Percentiles rank a stretch among this genome's conserved stretches.
These are phyloP conservation scores for Girardinichthys multiradiatus DNA, from an alignment of 2,113 vertebrate species.

Conservation along the genomic window DNA sequence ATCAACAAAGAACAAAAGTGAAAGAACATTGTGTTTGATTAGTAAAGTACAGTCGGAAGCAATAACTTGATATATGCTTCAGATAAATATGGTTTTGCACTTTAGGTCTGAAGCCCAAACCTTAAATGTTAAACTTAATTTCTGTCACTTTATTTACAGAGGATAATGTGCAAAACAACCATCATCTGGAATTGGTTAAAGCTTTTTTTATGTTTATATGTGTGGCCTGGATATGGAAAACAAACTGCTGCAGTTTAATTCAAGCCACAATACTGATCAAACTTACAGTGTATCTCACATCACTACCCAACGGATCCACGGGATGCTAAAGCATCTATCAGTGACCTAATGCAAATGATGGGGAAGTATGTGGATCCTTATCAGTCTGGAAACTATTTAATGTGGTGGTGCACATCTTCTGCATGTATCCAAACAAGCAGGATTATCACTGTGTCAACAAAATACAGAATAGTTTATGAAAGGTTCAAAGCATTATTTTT, in stretches of 20 bases:
- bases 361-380: conserved; percentile 35
- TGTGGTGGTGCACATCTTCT: background rate
- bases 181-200: background rate
- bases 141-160: background rate
- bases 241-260: conserved; percentile 35
- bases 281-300: conserved; percentile 26
- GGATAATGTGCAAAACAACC: background rate
- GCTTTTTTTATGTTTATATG: conserved; percentile 15
- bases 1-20: conserved; percentile 55
- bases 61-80: conserved; percentile 27
- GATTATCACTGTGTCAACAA: too few species aligned
- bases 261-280: background rate
- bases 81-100: background rate
- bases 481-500: too few species aligned
- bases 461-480: too few species aligned
- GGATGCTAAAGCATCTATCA: conserved; percentile 47
- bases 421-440: too few species aligned
- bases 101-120: too few species aligned
- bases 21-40: conserved; percentile 35
- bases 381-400: conserved; percentile 31
- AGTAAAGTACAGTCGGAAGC: conserved; percentile 15
- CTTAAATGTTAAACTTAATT: too few species aligned
- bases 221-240: conserved; percentile 1
- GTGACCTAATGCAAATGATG: conserved; percentile 39
- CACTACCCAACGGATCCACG: conserved; percentile 18